Evolutionary conservation across 2,113 vertebrate genomes (phyloP), one percentile per base, ranked within the genome.

Genomic region (Lycocorax pyrrhopterus): DNA sequence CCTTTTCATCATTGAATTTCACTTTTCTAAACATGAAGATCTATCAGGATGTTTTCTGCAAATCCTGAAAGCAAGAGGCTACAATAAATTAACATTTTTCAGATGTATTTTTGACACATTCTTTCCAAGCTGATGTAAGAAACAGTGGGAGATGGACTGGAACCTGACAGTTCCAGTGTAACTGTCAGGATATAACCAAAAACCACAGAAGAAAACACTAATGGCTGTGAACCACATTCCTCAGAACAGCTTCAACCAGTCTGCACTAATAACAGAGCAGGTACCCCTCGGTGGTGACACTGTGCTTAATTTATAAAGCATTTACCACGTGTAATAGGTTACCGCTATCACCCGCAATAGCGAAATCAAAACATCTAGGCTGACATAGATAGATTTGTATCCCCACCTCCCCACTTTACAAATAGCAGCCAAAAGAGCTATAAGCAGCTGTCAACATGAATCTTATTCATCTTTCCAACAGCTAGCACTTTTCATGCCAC

Each of bases 391-490:
- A 77, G 76, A 86, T 92, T 96, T 84, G 52, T 96, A 74, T 51
- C 33, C 30, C 29, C 27, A 46, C 26, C 67, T 44, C 39, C 3
- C 9, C 21, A 13, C 47, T 67, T 94, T 96, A 89, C 58, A 96
- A 90, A 94, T 60, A 95, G 47, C 73, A 92, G 60, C 64, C 69
- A 93, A 93, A 96, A 96, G 79, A 96, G 64, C 83, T 93, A 84
- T 93, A 93, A 94, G 72, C 62, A 93, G 66, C 77, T 96, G 94
- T 93, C 96, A 96, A 43, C 90, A 92, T 87, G 62, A 84, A 95
- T 95, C 87, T 94, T 76, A 79, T 25, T 96, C 41, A 76, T 84
- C 83, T 92, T 80, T 93, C 85, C 90, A 93, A 84, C 49, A 81
- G 60, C 74, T 58, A 96, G 80, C 66, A 92, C 89, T 95, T 96